Evolutionary conservation across 2,113 vertebrate species (phyloP).

Genomic region (Alouatta palliata): DNA sequence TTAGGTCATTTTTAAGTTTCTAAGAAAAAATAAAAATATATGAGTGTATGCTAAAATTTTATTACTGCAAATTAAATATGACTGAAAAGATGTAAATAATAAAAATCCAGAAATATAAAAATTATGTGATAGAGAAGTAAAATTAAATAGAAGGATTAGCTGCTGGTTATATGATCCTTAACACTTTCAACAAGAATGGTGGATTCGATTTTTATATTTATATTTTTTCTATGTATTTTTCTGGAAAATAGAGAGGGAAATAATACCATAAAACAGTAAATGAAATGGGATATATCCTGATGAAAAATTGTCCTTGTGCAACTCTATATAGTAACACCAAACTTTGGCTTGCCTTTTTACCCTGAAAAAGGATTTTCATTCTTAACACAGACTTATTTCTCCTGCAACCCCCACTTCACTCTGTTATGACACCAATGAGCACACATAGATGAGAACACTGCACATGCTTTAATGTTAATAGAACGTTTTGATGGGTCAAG

Average conservation of each 20-base stretch:
- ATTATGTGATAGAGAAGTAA: neutral
- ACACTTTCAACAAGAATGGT: conserved; percentile 11
- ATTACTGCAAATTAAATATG: conserved; percentile 36
- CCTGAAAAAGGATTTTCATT: neutral
- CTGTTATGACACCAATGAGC: neutral
- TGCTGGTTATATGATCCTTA: neutral
- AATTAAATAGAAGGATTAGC: neutral
- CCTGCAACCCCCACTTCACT: neutral
- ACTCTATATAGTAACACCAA: neutral
- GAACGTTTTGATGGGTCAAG: neutral
- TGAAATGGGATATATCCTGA: neutral
- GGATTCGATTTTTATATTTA: neutral
- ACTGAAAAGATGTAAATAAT: conserved; percentile 24
- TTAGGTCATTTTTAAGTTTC: conserved; percentile 1
- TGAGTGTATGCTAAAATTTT: neutral
- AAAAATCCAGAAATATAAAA: conserved; percentile 9
- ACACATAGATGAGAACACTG: neutral
- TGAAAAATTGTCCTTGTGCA: neutral
- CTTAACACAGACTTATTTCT: neutral
- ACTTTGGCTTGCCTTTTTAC: neutral
- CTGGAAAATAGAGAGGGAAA: neutral
- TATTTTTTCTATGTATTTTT: conserved; percentile 6
- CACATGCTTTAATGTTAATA: neutral
- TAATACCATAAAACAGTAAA: neutral
- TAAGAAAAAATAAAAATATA: neutral